phyloP scores from a whole-genome alignment of 92 coral and sea anemone genomes.

The Micromussa lordhowensis region DNA sequence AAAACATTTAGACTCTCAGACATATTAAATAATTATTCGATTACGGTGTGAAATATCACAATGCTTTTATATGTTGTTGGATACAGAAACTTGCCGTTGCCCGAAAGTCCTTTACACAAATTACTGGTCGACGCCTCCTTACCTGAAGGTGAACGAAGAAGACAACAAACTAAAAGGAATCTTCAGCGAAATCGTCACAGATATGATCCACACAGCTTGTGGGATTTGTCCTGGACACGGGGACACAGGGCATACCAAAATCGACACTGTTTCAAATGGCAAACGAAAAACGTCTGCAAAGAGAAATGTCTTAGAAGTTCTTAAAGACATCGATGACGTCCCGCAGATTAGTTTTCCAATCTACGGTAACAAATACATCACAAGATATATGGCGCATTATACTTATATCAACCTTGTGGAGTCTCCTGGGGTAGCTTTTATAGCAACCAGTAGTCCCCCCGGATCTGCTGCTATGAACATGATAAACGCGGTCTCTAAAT shows the following conservation, averaged over 20 bases:
- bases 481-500: slow-evolving; percentile 39
- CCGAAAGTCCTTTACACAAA: slow-evolving; percentile 76
- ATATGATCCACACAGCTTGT: slow-evolving; percentile 66
- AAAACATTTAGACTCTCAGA: neutral
- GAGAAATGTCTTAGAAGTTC: slow-evolving; percentile 44
- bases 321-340: slow-evolving; percentile 63
- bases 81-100: slow-evolving; percentile 79
- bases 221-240: slow-evolving; percentile 81
- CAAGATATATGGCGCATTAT: slow-evolving; percentile 66
- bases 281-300: slow-evolving; percentile 45
- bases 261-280: slow-evolving; percentile 48
- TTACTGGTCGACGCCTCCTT: slow-evolving; percentile 81
- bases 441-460: slow-evolving; percentile 62
- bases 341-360: slow-evolving; percentile 84
- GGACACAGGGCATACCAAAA: slow-evolving; percentile 6
- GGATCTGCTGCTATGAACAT: slow-evolving; percentile 37
- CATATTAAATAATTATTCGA: too few relatives aligned
- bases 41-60: neutral
- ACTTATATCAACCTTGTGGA: slow-evolving; percentile 74
- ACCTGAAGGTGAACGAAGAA: slow-evolving; percentile 35
- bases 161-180: slow-evolving; percentile 63
- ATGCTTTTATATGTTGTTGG: neutral
- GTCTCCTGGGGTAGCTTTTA: slow-evolving; percentile 85
- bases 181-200: slow-evolving; percentile 49
- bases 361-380: slow-evolving; percentile 73